Conservation (phyloP, 2,888 invertebrate genomes). For the Linyphia triangularis region DNA sequence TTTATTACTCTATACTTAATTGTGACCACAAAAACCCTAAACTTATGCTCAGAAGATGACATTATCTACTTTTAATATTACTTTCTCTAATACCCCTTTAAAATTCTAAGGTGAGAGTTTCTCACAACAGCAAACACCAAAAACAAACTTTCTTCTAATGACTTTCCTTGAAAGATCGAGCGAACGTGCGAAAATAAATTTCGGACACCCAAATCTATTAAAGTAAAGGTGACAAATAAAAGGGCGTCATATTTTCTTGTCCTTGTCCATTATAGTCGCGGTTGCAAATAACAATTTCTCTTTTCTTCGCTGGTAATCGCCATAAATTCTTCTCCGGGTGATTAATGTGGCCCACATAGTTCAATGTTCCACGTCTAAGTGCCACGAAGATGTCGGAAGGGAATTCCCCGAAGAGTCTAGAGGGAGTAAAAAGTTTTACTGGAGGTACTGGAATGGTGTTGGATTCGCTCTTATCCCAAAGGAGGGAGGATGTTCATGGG, state of each 20-base stretch:
- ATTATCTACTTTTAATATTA: too few relatives aligned
- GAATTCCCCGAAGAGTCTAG: neutral
- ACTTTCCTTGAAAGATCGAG: neutral
- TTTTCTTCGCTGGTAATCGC: constrained; percentile 2
- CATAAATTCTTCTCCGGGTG: constrained; percentile 40
- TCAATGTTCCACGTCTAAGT: constrained; percentile 4
- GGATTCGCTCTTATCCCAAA: neutral
- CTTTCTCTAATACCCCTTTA: too few relatives aligned
- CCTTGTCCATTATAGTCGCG: constrained; percentile 12
- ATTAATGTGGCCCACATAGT: constrained; percentile 30
- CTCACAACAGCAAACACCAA: too few relatives aligned
- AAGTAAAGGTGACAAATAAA: constrained; percentile 40
- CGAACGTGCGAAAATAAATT: neutral
- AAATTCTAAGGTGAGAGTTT: too few relatives aligned
- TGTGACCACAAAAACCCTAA: too few relatives aligned
- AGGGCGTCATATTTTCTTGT: constrained; percentile 48
- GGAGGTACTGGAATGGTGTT: neutral
- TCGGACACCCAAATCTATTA: constrained; percentile 16
- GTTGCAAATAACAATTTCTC: constrained; percentile 48
- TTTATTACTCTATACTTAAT: too few relatives aligned
- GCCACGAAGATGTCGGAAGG: neutral
- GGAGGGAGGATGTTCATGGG: neutral
- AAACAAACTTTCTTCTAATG: neutral
- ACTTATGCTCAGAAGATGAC: too few relatives aligned
- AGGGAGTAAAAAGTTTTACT: neutral